Base-by-base conservation (phyloP, 1,140 invertebrate species). In the Drosophila truncata region DNA sequence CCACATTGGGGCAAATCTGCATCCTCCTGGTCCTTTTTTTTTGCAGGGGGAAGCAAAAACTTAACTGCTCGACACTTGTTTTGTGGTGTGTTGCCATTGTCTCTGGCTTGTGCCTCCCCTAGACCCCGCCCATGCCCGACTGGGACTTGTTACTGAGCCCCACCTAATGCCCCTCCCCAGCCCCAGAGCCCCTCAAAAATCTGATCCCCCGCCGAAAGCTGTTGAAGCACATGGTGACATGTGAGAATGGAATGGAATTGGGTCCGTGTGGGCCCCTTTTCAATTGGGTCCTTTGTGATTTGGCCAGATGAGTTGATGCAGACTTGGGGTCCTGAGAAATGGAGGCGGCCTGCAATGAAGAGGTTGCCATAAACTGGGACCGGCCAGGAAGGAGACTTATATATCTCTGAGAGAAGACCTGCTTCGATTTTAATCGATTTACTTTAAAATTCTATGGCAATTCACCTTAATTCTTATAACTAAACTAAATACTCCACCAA, bases 21-120 rank as follows among this genome's bases (percentile, higher is more conserved):
- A 54, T 67, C 41, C 55, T 77, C 23, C 39, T 66, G 10, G 18
- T 25, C 37, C 44, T 4, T 0, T n/a, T 60, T 74, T 73, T 64
- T 60, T 18, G 31, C 11, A 27, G 72, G 52, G 27, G 60, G 29
- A 39, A 52, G 79, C 83, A 82, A 87, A 87, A 87, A 87, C 84
- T 87, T 87, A 87, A 87, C 84, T 87, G 84, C 84, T 54, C 72
- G 80, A 87, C 84, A 87, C 84, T 87, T 87, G 84, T 87, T 87
- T 83, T 87, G 84, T 88, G 84, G 84, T 87, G 72, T 88, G 84
- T 88, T 78, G 80, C 67, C 64, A 88, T 83, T 87, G 84, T 87
- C 74, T 55, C 60, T 39, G 33, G 49, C 61, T 25, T 20, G 29
- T 46, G 25, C 11, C 25, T 18, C n/a, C 23, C 37, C 23, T 16